Evolutionary conservation across 2,797 vertebrate species (phyloP).

Genomic region (Thalassophryne amazonica): DNA sequence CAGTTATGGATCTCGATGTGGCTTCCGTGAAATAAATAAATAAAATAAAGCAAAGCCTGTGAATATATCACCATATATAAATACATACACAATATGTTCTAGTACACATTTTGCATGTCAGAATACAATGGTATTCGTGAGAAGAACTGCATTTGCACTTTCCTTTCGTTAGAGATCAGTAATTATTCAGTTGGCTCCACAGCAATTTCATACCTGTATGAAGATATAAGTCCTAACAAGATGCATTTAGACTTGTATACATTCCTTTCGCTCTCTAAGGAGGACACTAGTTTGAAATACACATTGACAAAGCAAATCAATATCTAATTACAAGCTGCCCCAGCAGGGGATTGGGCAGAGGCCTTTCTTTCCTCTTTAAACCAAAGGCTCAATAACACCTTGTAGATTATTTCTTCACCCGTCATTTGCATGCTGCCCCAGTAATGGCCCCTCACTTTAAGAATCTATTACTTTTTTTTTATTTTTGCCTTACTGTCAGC

Average conservation of each 20-base stretch:
- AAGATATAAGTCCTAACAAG: conserved; percentile 61
- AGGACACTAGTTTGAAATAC: conserved; percentile 66
- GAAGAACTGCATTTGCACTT: conserved; percentile 25
- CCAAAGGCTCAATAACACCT: conserved; percentile 63
- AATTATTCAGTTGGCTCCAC: conserved; percentile 40
- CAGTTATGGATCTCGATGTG: too few relatives aligned
- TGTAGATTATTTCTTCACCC: conserved; percentile 74
- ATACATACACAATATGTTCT: too few relatives aligned
- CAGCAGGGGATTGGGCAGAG: conserved; percentile 45
- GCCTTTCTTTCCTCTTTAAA: conserved; percentile 62
- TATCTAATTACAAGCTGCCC: conserved; percentile 85
- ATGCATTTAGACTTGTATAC: conserved; percentile 72
- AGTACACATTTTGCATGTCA: too few relatives aligned
- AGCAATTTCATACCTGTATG: conserved; percentile 43
- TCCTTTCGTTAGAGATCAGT: conserved; percentile 29
- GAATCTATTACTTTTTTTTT: conserved; percentile 65
- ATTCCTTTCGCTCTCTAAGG: conserved; percentile 52
- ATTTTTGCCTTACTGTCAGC: conserved; percentile 58
- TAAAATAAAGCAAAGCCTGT: too few relatives aligned
- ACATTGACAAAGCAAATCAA: conserved; percentile 82
- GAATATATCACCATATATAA: too few relatives aligned
- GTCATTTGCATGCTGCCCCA: conserved; percentile 71
- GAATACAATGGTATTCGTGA: too few relatives aligned
- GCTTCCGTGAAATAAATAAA: too few relatives aligned
- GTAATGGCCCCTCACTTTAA: conserved; percentile 54